A percentile compares a stretch with the other conserved stretches of the same genome.
Evolutionary conservation across 1,140 invertebrate species (phyloP).

Genomic region (Drosophila leontia): DNA sequence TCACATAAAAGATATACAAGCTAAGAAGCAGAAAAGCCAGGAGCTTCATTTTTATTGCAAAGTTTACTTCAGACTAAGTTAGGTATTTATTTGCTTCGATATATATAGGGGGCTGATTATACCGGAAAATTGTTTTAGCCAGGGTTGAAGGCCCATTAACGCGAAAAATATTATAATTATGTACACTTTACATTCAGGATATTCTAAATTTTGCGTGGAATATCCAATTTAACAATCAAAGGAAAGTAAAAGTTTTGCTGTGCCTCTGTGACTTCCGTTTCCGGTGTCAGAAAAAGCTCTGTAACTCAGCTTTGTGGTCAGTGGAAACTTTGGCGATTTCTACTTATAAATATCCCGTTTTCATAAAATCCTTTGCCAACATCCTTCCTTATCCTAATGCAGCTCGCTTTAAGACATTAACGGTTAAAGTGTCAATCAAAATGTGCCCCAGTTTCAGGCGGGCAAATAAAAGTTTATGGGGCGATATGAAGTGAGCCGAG

Average conservation of each 20-base stretch:
- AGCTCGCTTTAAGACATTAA: conserved; percentile 5
- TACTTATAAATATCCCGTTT: conserved; percentile 1
- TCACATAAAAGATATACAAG: background rate
- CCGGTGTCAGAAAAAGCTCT: background rate
- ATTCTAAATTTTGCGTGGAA: background rate
- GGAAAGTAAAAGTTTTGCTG: background rate
- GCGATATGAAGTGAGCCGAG: conserved; percentile 13
- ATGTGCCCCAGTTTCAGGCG: background rate
- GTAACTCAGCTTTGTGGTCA: background rate
- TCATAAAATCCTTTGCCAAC: background rate
- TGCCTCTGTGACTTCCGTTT: conserved; percentile 5
- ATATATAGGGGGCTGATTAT: background rate
- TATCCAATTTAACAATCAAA: background rate
- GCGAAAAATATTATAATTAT: too few species aligned
- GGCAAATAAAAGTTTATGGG: conserved; percentile 10
- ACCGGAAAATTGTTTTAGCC: background rate
- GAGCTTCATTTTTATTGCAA: background rate
- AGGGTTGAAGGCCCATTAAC: background rate
- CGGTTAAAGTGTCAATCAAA: conserved; percentile 12
- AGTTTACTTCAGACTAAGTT: too few species aligned
- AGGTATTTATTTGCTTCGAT: too few species aligned
- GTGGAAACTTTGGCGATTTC: background rate
- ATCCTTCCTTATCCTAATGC: background rate
- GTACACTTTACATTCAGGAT: background rate
- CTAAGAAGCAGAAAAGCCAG: background rate